phyloP scores from a whole-genome alignment of 2,797 vertebrate genomes.

The Enteromius trimaculatus region DNA sequence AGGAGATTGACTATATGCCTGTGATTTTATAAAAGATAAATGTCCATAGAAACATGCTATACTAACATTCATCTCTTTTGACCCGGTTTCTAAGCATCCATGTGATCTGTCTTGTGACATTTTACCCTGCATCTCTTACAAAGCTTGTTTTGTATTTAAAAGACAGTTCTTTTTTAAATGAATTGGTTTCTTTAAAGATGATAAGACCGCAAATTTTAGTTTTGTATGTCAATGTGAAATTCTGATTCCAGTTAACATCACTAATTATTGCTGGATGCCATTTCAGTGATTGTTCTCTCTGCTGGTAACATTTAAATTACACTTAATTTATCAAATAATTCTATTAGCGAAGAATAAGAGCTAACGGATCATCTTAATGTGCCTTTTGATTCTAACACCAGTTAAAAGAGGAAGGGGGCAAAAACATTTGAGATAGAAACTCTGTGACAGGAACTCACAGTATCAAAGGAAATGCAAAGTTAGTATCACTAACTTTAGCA shows the following conservation, averaged over 20 bases:
- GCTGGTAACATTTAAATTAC: neutral
- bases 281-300: neutral
- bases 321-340: neutral
- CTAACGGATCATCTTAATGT: neutral
- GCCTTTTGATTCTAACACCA: neutral
- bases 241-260: neutral
- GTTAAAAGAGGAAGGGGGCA: conserved; percentile 39
- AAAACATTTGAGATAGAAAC: conserved; percentile 19
- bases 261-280: neutral
- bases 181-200: neutral
- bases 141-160: conserved; percentile 67
- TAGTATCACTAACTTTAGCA: too few relatives aligned
- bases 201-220: neutral
- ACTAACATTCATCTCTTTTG: neutral
- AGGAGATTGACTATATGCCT: neutral
- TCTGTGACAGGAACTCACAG: neutral
- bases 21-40: neutral
- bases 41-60: conserved; percentile 6
- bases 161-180: neutral
- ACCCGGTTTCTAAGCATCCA: neutral
- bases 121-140: conserved; percentile 62
- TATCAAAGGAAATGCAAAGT: too few relatives aligned
- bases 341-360: neutral
- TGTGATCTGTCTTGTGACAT: conserved; percentile 70
- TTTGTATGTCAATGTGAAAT: conserved; percentile 2